These are phyloP conservation scores for Megaceryle maxima DNA, from an alignment of 2,113 vertebrate species.

Conservation along the genomic window DNA sequence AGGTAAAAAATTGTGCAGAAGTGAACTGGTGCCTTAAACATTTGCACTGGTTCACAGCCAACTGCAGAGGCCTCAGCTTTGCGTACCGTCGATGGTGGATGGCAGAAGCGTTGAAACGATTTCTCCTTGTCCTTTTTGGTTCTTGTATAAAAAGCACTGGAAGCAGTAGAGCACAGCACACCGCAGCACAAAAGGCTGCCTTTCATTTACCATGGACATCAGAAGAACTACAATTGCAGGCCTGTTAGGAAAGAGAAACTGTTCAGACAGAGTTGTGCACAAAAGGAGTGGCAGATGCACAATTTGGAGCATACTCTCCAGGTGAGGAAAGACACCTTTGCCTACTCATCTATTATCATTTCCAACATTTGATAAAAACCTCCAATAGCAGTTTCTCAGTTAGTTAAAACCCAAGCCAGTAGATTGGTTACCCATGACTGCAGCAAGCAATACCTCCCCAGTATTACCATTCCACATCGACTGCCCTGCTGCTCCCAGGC, in stretches of 20 bases:
- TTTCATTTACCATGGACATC: conserved; percentile 99
- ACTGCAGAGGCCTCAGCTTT: not conserved
- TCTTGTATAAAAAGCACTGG: conserved; percentile 98
- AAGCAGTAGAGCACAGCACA: conserved; percentile 98
- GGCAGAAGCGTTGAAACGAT: conserved; percentile 95
- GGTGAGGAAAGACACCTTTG: no score
- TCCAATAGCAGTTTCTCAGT: not conserved
- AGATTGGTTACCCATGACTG: not conserved
- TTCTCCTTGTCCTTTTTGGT: conserved; percentile 95
- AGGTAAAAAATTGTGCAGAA: accelerated
- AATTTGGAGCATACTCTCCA: accelerated
- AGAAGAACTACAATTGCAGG: conserved; percentile 96
- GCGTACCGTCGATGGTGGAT: conserved; percentile 94
- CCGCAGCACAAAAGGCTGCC: conserved; percentile 94
- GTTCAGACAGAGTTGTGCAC: not conserved
- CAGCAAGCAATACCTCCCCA: not conserved
- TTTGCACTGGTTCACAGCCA: not conserved
- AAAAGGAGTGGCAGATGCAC: not conserved
- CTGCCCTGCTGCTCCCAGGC: not conserved
- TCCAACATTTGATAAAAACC: not conserved
- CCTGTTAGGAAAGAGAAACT: conserved; percentile 57
- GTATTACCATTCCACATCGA: accelerated
- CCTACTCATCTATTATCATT: not conserved
- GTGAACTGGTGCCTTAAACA: not conserved
- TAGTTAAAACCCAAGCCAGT: not conserved